A percentile compares a stretch with the other conserved stretches of the same genome.
Conservation (phyloP, 1,140 invertebrate species). For the Trichomalopsis sarcophagae region DNA sequence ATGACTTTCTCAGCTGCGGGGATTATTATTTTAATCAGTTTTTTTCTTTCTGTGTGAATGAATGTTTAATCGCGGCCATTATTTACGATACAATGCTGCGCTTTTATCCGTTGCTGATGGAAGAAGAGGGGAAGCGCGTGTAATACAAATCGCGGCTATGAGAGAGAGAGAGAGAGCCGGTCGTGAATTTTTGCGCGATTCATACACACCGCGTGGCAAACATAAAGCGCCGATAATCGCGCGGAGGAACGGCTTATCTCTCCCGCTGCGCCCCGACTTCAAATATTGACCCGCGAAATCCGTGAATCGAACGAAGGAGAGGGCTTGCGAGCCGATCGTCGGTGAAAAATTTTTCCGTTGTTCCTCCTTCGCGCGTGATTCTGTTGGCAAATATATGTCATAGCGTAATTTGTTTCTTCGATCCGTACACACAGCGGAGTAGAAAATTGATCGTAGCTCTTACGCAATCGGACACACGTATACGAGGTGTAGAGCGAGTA, state of each 20-base stretch:
- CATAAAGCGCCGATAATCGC: conserved; percentile 21
- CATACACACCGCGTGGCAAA: neutral
- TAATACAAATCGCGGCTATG: too few species aligned
- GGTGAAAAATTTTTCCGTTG: neutral
- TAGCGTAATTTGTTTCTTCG: too few species aligned
- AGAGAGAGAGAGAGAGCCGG: too few species aligned
- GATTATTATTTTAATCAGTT: neutral
- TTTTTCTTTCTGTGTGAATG: neutral
- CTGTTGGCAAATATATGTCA: too few species aligned
- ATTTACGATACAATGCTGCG: neutral
- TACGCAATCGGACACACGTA: too few species aligned
- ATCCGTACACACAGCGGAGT: too few species aligned
- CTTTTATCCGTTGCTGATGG: neutral
- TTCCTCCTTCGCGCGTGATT: too few species aligned
- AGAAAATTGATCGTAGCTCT: too few species aligned
- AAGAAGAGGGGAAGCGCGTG: neutral
- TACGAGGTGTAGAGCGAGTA: too few species aligned
- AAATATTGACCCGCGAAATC: conserved; percentile 32
- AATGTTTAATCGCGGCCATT: too few species aligned
- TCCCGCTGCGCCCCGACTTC: neutral
- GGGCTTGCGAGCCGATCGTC: neutral
- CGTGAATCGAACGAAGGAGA: neutral
- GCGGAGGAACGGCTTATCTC: neutral
- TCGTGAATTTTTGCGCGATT: neutral
- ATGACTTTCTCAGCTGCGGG: neutral